These are phyloP conservation scores for Alviniconcha strummeri DNA, from an alignment of 2,888 invertebrate species.

Conservation along the genomic window DNA sequence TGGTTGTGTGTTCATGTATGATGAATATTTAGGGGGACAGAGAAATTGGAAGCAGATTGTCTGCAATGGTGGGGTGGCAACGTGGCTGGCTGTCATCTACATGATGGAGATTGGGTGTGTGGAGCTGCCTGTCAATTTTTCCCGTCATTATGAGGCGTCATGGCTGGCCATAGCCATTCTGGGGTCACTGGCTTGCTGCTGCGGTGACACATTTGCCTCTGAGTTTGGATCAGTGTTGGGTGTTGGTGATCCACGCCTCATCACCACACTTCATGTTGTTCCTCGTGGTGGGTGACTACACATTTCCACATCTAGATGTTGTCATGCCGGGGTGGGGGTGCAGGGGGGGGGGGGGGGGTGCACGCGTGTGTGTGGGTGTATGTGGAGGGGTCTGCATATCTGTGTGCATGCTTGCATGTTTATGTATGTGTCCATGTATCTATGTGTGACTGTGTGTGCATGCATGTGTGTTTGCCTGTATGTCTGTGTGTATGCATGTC, in stretches of 20 bases:
- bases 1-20: too few species aligned
- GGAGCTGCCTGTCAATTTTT: constrained; percentile 87
- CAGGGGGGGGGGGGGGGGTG: background rate
- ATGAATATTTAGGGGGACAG: background rate
- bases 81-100: constrained; percentile 85
- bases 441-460: background rate
- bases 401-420: background rate
- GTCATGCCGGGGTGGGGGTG: too few species aligned
- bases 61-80: constrained; percentile 92
- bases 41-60: constrained; percentile 90
- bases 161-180: constrained; percentile 88
- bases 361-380: background rate
- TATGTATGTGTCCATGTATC: background rate
- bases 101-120: constrained; percentile 82
- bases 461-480: too few species aligned
- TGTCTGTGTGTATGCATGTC: too few species aligned
- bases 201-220: constrained; percentile 94
- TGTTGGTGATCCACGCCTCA: constrained; percentile 81
- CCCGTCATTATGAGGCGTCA: constrained; percentile 81
- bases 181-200: constrained; percentile 85
- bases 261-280: constrained; percentile 84
- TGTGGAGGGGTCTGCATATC: background rate
- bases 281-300: constrained; percentile 79
- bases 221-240: constrained; percentile 88
- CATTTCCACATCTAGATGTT: background rate